phyloP scores from a whole-genome alignment of 2,113 vertebrate genomes.

The Chaenocephalus aceratus region DNA sequence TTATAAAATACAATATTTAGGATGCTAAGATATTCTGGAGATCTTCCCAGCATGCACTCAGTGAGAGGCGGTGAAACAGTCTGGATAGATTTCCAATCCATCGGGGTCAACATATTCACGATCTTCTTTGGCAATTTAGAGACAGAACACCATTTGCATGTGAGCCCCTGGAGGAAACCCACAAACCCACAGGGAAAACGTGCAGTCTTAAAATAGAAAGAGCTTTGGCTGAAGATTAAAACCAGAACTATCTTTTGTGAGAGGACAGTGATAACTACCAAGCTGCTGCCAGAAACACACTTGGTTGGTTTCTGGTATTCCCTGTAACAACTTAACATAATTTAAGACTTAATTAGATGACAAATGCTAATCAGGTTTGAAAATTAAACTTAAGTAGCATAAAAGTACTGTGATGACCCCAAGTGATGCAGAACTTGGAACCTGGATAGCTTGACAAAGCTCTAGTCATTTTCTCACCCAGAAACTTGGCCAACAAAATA shows the following conservation, averaged over 20 bases:
- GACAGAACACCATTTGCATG: constrained; percentile 43
- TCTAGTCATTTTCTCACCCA: not conserved
- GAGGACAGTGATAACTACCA: not conserved
- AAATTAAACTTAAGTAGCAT: not conserved
- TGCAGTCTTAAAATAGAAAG: constrained; percentile 32
- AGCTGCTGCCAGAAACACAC: constrained; percentile 12
- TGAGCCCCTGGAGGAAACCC: constrained; percentile 23
- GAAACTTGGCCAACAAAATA: constrained; percentile 25
- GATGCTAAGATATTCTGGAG: not conserved
- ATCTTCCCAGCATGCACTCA: not conserved
- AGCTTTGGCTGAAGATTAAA: constrained; percentile 45
- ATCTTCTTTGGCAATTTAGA: constrained; percentile 28
- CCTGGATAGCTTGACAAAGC: not conserved
- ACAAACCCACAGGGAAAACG: constrained; percentile 31
- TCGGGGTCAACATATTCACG: constrained; percentile 45
- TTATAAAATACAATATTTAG: not conserved
- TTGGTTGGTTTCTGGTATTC: constrained; percentile 7
- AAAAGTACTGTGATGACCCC: constrained; percentile 6
- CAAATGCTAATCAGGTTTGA: not conserved
- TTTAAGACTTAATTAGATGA: constrained; percentile 14
- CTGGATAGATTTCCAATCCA: constrained; percentile 41
- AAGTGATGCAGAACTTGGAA: constrained; percentile 21
- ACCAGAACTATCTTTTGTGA: constrained; percentile 15
- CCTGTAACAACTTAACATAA: not conserved
- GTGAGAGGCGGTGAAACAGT: constrained; percentile 6